Base-by-base conservation (phyloP, 2,888 invertebrate genomes). In the Catonia carolina region DNA sequence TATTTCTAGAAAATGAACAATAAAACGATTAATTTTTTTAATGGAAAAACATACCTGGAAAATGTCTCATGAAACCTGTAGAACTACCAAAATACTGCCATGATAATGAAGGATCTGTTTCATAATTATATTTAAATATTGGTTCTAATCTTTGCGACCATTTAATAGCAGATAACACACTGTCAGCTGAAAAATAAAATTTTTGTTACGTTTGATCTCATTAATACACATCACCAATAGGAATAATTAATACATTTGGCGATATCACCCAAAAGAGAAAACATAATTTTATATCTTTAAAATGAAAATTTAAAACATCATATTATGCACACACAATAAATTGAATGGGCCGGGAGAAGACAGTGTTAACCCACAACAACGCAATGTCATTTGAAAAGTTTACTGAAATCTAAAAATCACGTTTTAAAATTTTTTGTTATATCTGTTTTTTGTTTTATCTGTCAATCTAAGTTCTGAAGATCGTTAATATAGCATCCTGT, bases 1-100 rank as follows among this genome's bases (percentile, higher is more conserved):
- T n/a, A n/a, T n/a, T n/a, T n/a, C n/a, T n/a, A n/a, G n/a, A n/a
- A n/a, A n/a, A n/a, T n/a, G n/a, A n/a, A n/a, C n/a, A n/a, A n/a
- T n/a, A n/a, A n/a, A n/a, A n/a, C n/a, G n/a, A n/a, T n/a, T n/a
- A n/a, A n/a, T n/a, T n/a, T n/a, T n/a, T n/a, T n/a, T n/a, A n/a
- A n/a, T n/a, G n/a, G n/a, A n/a, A n/a, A n/a, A n/a, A n/a, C 8
- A 27, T 75, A 86, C 96, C 97, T 71, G 98, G 99, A 77, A 89
- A 99, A 68, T 94, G 83, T 67, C 98, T 78, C 72, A 98, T 83
- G 74, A 97, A 97, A 50, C 99, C 99, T 1, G 85, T 79, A n/a
- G 94, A 87, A 54, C 95, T 94, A 52, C 98, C 96, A 75, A 94
- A 99, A 76, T 95, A 96, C 76, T 99, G 99, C 94, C 97, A 99